phyloP scores from a whole-genome alignment of 2,113 vertebrate species.

The Poeciliopsis retropinna region DNA sequence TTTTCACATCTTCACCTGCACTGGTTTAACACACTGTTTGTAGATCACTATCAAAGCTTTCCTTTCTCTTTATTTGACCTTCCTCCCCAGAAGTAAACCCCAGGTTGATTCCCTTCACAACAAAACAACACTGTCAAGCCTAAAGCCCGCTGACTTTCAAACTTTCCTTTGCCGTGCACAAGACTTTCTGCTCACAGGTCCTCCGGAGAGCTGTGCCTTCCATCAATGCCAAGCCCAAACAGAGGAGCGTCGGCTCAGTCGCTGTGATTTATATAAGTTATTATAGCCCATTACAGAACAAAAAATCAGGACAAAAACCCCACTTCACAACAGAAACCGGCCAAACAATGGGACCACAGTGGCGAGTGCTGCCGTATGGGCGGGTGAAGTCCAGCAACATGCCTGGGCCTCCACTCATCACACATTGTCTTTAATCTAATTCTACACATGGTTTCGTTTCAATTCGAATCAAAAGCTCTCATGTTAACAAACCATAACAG shows the following conservation, averaged over 20 bases:
- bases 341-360: slow-evolving; percentile 68
- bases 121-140: slow-evolving; percentile 71
- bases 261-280: slow-evolving; percentile 82
- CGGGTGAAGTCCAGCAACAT: slow-evolving; percentile 70
- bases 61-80: slow-evolving; percentile 70
- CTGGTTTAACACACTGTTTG: slow-evolving; percentile 71
- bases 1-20: slow-evolving; percentile 64
- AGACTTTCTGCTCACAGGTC: slow-evolving; percentile 64
- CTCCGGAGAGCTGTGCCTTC: slow-evolving; percentile 68
- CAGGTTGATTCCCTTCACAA: slow-evolving; percentile 63
- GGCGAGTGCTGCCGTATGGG: slow-evolving; percentile 48
- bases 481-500: slow-evolving; percentile 84
- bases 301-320: slow-evolving; percentile 68
- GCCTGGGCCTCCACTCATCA: slow-evolving; percentile 70
- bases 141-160: slow-evolving; percentile 70
- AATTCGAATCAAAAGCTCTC: slow-evolving; percentile 82
- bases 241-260: slow-evolving; percentile 66
- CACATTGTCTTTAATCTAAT: slow-evolving; percentile 83
- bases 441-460: slow-evolving; percentile 82
- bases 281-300: slow-evolving; percentile 79
- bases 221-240: slow-evolving; percentile 77
- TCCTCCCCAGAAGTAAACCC: slow-evolving; percentile 68
- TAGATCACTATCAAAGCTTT: slow-evolving; percentile 74
- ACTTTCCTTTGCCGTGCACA: slow-evolving; percentile 64
- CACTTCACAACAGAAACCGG: slow-evolving; percentile 68